Conservation (phyloP, 2,797 vertebrate species). For the Numenius phaeopus region DNA sequence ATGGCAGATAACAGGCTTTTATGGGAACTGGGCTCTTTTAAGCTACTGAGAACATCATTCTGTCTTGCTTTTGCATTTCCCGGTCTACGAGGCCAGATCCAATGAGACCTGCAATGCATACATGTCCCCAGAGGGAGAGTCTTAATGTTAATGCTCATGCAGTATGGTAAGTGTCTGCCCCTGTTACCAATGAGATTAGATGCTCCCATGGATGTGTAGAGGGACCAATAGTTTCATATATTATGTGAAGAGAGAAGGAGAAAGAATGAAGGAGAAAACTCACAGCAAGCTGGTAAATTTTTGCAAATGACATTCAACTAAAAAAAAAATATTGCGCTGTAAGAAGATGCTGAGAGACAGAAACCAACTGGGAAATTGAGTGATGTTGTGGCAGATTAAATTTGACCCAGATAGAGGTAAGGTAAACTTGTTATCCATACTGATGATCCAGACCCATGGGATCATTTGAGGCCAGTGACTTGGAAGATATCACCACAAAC, state of each 20-base stretch:
- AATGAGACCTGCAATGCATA: not conserved
- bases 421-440: not conserved
- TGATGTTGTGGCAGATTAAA: not conserved
- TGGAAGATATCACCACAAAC: not conserved
- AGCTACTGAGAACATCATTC: not conserved
- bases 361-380: not conserved
- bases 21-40: not conserved
- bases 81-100: not conserved
- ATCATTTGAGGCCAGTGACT: not conserved
- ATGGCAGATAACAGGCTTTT: not conserved
- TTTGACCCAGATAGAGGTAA: not conserved
- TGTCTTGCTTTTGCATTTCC: not conserved
- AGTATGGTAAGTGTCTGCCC: not conserved
- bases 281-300: not conserved
- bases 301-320: not conserved
- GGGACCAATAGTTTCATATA: not conserved
- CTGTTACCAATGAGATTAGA: not conserved
- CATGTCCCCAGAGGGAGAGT: not conserved
- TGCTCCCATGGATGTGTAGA: not conserved
- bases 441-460: not conserved
- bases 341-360: not conserved
- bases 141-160: not conserved
- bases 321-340: not conserved
- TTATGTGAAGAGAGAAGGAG: not conserved
- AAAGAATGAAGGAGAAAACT: not conserved